Evolutionary conservation across 2,888 invertebrate genomes (phyloP).

Genomic region (Chelonus formosanus): DNA sequence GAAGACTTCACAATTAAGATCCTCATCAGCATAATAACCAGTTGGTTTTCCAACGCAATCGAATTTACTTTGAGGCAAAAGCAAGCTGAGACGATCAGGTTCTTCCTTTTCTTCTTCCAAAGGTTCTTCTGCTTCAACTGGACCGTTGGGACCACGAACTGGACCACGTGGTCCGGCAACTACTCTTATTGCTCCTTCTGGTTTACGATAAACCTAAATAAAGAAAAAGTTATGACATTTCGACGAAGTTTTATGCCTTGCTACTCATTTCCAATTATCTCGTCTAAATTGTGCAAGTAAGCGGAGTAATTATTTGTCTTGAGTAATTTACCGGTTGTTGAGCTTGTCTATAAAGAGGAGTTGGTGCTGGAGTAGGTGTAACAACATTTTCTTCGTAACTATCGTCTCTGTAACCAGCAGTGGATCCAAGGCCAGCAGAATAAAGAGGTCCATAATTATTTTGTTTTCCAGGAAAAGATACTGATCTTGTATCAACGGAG

Average conservation of each 20-base stretch:
- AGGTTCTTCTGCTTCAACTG: slow-evolving; percentile 65
- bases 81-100: slow-evolving; percentile 81
- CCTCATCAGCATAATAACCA: slow-evolving; percentile 92
- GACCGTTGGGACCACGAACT: slow-evolving; percentile 40
- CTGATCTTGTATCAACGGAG: slow-evolving; percentile 56
- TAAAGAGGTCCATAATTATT: slow-evolving; percentile 57
- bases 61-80: slow-evolving; percentile 86
- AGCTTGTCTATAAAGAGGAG: slow-evolving; percentile 53
- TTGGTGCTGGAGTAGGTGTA: slow-evolving; percentile 60
- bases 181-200: slow-evolving; percentile 41
- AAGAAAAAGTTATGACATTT: slow-evolving; percentile 6
- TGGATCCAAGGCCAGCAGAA: slow-evolving; percentile 50
- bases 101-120: slow-evolving; percentile 82
- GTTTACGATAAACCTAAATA: slow-evolving; percentile 50
- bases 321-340: slow-evolving; percentile 47
- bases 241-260: not conserved
- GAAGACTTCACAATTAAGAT: slow-evolving; percentile 89
- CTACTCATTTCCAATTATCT: not conserved
- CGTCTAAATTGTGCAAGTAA: slow-evolving; percentile 2
- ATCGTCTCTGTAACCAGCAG: slow-evolving; percentile 59
- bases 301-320: slow-evolving; percentile 17
- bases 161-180: slow-evolving; percentile 46
- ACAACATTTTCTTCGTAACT: slow-evolving; percentile 63
- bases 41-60: slow-evolving; percentile 81
- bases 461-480: slow-evolving; percentile 54